Percentiles rank a stretch among this genome's conserved stretches.
Conservation (phyloP, 2,113 vertebrate species). For the Octodon degus region DNA sequence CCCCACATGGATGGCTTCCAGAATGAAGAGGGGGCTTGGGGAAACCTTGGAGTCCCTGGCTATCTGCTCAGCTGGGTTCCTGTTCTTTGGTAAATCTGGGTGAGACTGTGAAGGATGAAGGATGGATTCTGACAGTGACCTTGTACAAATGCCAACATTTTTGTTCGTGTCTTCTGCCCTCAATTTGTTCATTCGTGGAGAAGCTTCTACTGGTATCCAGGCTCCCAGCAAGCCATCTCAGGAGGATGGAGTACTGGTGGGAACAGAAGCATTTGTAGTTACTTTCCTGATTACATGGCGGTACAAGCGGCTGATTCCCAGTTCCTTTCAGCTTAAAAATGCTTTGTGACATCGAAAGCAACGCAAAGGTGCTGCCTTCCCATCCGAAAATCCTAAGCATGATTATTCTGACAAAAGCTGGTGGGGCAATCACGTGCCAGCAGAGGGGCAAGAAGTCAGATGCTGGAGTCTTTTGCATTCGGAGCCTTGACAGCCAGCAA, state of each 20-base stretch:
- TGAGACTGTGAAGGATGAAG: neutral
- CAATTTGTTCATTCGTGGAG: neutral
- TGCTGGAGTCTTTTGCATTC: conserved; percentile 81
- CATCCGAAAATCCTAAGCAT: neutral
- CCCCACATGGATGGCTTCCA: neutral
- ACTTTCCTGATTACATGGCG: neutral
- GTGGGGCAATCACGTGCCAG: neutral
- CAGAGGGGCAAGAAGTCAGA: conserved; percentile 68
- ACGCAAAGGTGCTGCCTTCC: conserved; percentile 46
- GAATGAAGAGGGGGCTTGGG: neutral
- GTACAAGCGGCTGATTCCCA: neutral
- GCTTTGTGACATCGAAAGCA: conserved; percentile 45
- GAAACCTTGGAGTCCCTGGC: neutral
- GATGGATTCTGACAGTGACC: neutral
- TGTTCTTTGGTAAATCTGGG: neutral
- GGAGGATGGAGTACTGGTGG: neutral
- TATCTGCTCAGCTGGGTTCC: neutral
- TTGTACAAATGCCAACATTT: neutral
- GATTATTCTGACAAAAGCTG: conserved; percentile 9
- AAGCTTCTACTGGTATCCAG: neutral
- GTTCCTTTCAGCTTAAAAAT: conserved; percentile 36
- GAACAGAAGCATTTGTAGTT: neutral
- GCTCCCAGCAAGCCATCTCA: neutral
- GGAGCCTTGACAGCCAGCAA: conserved; percentile 77
- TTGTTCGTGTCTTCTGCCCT: neutral